These are phyloP conservation scores for Scatophagus argus DNA, from an alignment of 2,113 vertebrate species.

Conservation along the genomic window DNA sequence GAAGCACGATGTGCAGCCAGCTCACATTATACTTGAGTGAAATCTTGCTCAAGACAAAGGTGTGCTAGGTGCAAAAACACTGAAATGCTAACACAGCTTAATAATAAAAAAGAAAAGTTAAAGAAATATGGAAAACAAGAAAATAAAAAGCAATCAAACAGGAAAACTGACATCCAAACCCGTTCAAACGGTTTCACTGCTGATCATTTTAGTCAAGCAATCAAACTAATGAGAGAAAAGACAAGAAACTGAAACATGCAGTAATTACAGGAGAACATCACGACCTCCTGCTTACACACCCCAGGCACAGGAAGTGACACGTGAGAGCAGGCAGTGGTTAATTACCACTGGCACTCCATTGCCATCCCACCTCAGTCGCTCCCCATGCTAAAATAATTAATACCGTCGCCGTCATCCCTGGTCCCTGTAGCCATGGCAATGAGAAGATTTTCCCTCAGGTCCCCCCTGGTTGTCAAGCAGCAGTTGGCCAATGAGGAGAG, in stretches of 20 bases:
- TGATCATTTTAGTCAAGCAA: slow-evolving; percentile 47
- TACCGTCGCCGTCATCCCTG: slow-evolving; percentile 71
- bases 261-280: slow-evolving; percentile 67
- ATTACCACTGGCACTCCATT: slow-evolving; percentile 79
- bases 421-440: slow-evolving; percentile 81
- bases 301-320: slow-evolving; percentile 79
- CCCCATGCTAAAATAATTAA: slow-evolving; percentile 82
- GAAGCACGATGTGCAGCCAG: slow-evolving; percentile 33
- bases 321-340: slow-evolving; percentile 81
- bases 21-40: slow-evolving; percentile 23
- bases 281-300: slow-evolving; percentile 64
- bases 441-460: slow-evolving; percentile 73
- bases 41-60: slow-evolving; percentile 11
- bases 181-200: slow-evolving; percentile 14
- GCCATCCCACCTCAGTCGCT: slow-evolving; percentile 72
- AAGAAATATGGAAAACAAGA: background rate
- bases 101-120: background rate
- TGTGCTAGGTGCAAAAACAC: slow-evolving; percentile 19
- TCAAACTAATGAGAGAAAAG: slow-evolving; percentile 61
- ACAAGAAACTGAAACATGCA: slow-evolving; percentile 50
- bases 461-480: slow-evolving; percentile 63
- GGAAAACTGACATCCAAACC: background rate
- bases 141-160: background rate
- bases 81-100: background rate
- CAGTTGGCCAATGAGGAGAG: slow-evolving; percentile 62